A percentile compares a stretch with the other conserved stretches of the same genome.
phyloP scores from a whole-genome alignment of 2,113 vertebrate genomes.

The Xenotilapia caudafasciata region DNA sequence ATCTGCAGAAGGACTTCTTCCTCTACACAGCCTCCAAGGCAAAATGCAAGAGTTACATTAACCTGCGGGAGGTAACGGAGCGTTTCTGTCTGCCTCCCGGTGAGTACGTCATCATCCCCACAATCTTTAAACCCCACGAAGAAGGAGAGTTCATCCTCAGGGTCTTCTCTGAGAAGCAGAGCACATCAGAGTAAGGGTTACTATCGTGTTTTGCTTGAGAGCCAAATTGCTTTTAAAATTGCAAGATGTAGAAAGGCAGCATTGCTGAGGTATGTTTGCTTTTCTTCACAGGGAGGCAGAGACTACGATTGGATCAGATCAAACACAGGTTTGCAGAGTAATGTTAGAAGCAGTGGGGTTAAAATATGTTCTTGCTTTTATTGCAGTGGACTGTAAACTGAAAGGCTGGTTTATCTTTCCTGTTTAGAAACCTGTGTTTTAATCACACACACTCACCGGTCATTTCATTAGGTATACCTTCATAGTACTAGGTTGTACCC shows the following conservation, averaged over 20 bases:
- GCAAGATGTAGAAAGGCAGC: not conserved
- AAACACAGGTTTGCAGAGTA: constrained; percentile 73
- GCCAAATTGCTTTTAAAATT: not conserved
- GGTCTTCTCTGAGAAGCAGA: constrained; percentile 95
- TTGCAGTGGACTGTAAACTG: not conserved
- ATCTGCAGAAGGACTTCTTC: constrained; percentile 93
- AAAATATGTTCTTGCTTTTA: not conserved
- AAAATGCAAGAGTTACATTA: constrained; percentile 88
- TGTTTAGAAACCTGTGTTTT: not conserved
- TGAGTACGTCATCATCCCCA: constrained; percentile 88
- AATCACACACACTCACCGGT: not conserved
- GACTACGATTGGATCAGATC: constrained; percentile 76
- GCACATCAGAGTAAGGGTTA: constrained; percentile 88
- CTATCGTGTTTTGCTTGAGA: not conserved
- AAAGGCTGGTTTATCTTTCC: not conserved
- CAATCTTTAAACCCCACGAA: constrained; percentile 87
- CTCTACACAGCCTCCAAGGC: constrained; percentile 91
- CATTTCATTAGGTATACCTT: not conserved
- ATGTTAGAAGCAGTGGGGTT: not conserved
- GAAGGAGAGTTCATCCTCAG: constrained; percentile 95
- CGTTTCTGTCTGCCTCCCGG: constrained; percentile 89
- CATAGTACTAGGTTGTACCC: not conserved
- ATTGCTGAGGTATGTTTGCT: not conserved
- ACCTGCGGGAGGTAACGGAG: constrained; percentile 89
- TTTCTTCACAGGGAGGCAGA: constrained; percentile 76